Evolutionary conservation across 2,113 vertebrate species (phyloP).

Genomic region (Rhinichthys klamathensis): DNA sequence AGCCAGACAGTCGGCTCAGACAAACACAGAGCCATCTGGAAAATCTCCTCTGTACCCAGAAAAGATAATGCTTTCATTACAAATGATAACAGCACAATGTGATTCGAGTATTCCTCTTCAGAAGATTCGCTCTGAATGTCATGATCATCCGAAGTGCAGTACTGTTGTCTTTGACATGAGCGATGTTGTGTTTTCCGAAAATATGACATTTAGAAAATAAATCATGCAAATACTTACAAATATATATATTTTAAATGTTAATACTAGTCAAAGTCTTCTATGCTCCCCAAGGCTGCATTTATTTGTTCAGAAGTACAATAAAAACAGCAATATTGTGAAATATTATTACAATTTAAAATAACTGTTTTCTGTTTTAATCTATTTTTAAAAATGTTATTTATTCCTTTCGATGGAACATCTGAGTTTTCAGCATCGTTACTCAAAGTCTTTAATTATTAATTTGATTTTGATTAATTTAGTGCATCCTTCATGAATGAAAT

Average conservation of each 20-base stretch:
- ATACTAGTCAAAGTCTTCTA: not conserved
- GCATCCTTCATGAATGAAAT: too few relatives aligned
- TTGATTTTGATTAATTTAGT: too few relatives aligned
- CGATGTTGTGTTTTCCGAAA: not conserved
- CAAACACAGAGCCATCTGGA: slow-evolving; percentile 16
- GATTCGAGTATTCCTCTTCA: not conserved
- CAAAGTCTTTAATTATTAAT: too few relatives aligned
- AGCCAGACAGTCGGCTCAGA: not conserved
- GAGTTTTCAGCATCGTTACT: not conserved
- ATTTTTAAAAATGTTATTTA: not conserved
- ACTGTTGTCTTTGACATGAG: not conserved
- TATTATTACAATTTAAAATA: not conserved
- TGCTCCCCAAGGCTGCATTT: not conserved
- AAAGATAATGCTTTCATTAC: not conserved
- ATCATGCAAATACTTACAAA: too few relatives aligned
- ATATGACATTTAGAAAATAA: too few relatives aligned
- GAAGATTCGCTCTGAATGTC: not conserved
- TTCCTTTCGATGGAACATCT: not conserved
- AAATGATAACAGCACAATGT: not conserved
- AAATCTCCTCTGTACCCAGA: not conserved
- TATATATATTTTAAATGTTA: too few relatives aligned
- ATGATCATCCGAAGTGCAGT: not conserved
- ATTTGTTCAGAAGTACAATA: not conserved
- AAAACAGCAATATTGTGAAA: not conserved
- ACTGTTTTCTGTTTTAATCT: not conserved